phyloP scores from a whole-genome alignment of 2,113 vertebrate species.

The Tragelaphus buxtoni region DNA sequence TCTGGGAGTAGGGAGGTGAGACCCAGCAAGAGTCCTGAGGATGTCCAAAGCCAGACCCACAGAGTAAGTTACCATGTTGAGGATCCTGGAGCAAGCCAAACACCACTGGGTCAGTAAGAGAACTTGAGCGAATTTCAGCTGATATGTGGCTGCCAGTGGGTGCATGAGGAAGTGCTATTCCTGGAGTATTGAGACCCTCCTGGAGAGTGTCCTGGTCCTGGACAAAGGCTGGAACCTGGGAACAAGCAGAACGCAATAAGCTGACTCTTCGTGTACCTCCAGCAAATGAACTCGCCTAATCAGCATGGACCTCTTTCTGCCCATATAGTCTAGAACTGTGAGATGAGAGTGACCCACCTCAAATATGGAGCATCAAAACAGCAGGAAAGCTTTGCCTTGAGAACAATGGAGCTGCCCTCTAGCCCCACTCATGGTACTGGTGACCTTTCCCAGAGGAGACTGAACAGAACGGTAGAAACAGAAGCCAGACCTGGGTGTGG shows the following conservation, averaged over 20 bases:
- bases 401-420: conserved; percentile 3
- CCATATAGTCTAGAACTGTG: background rate
- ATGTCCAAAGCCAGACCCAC: background rate
- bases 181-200: background rate
- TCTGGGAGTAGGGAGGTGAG: background rate
- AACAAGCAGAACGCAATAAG: conserved; percentile 22
- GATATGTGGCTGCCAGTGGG: background rate
- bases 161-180: background rate
- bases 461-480: background rate
- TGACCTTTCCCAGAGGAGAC: conserved; percentile 12
- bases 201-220: background rate
- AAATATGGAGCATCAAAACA: background rate
- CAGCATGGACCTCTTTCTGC: background rate
- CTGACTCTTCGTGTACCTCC: background rate
- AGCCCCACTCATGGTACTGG: background rate
- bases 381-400: background rate
- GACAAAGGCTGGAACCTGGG: conserved; percentile 39
- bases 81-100: conserved; percentile 18
- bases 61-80: conserved; percentile 25
- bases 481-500: conserved; percentile 36
- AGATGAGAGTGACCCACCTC: conserved; percentile 41
- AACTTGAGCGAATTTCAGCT: background rate
- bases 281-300: conserved; percentile 3
- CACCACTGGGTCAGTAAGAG: background rate
- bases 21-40: background rate